These are phyloP conservation scores for Pteruthius melanotis DNA, from an alignment of 2,113 vertebrate genomes.

Conservation along the genomic window DNA sequence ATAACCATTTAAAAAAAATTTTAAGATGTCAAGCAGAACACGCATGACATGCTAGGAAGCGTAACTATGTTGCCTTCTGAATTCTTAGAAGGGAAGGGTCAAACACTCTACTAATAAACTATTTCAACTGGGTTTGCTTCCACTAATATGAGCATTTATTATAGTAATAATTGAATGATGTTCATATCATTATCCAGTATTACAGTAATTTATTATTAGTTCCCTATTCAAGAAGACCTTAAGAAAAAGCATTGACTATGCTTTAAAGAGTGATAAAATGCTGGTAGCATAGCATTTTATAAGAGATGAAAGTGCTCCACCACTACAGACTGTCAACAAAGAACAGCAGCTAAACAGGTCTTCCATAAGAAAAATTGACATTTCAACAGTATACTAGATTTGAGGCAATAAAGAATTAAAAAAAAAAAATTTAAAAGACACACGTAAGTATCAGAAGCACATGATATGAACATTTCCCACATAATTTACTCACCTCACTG, in stretches of 20 bases:
- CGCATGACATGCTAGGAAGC: not conserved
- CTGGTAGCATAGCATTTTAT: not conserved
- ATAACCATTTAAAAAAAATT: not conserved
- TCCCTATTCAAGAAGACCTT: not conserved
- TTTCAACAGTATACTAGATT: not conserved
- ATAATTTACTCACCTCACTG: not conserved
- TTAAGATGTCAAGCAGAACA: not conserved
- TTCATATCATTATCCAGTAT: not conserved
- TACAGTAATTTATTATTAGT: not conserved
- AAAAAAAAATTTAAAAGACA: not conserved
- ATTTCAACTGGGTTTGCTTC: not conserved
- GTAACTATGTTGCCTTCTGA: not conserved
- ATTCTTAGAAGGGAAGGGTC: not conserved
- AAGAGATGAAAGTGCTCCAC: not conserved
- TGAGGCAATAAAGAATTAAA: not conserved
- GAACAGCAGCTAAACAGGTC: not conserved
- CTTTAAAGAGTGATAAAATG: not conserved
- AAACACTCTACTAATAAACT: not conserved
- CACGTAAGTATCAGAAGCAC: not conserved
- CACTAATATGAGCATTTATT: not conserved
- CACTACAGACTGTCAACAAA: not conserved
- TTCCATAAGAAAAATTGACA: not conserved
- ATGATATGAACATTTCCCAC: accelerated
- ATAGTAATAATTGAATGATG: not conserved
- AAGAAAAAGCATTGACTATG: not conserved